A percentile compares a stretch with the other conserved stretches of the same genome.
Conservation (phyloP, 1,140 invertebrate species). For the Platyscapa corneri region DNA sequence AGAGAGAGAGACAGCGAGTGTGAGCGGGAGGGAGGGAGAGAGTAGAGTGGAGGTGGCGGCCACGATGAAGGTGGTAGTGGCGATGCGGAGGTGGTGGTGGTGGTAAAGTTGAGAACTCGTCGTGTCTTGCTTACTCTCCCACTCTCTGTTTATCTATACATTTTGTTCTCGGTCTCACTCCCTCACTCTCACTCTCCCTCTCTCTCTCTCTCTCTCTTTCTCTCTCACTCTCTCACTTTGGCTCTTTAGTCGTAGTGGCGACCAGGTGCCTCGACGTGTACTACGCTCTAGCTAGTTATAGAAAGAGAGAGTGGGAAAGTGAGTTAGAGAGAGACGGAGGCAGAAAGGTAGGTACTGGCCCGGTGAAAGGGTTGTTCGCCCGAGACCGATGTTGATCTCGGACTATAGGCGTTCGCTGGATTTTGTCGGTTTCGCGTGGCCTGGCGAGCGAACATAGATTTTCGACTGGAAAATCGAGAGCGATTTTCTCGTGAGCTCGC, state of each 20-base stretch:
- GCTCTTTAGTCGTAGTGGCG: neutral
- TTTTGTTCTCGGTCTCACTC: neutral
- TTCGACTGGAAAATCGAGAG: slow-evolving; percentile 16
- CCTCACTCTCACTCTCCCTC: too few relatives aligned
- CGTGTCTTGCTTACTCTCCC: neutral
- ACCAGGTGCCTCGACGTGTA: slow-evolving; percentile 4
- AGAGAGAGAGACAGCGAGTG: too few relatives aligned
- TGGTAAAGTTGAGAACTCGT: neutral
- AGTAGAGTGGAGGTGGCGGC: slow-evolving; percentile 22
- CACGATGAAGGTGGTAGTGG: slow-evolving; percentile 49
- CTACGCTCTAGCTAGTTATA: neutral
- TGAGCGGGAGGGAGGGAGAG: neutral
- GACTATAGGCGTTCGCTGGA: neutral
- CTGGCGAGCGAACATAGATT: neutral
- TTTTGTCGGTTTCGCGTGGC: neutral
- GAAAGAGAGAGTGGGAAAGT: slow-evolving; percentile 2
- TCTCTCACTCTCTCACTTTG: neutral
- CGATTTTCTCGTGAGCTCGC: neutral
- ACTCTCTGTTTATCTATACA: too few relatives aligned
- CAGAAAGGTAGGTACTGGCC: slow-evolving; percentile 21
- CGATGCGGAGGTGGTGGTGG: slow-evolving; percentile 44
- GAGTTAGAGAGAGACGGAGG: slow-evolving; percentile 12
- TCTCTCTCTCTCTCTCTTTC: neutral
- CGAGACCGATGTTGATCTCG: slow-evolving; percentile 6
- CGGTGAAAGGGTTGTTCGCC: slow-evolving; percentile 38